Base-by-base conservation (phyloP, 2,113 vertebrate genomes). In the Dolichotis patagonum region DNA sequence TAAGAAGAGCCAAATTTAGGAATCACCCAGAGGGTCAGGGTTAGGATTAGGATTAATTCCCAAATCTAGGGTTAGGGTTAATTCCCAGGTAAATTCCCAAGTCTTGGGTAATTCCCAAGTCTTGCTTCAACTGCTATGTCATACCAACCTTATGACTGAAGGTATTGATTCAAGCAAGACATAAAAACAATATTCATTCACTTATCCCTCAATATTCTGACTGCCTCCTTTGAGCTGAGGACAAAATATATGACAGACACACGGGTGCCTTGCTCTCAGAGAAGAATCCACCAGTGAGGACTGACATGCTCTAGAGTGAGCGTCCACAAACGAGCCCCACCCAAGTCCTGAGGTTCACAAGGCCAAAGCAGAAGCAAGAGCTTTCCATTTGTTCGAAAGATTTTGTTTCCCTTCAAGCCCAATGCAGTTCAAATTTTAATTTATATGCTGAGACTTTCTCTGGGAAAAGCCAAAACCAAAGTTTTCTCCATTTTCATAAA, bases 381-480 rank as follows among this genome's bases (percentile, higher is more conserved):
- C 20, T 73, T 87, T 85, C 49, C 80, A 43, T 65, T 49, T 80
- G 32, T 82, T 58, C 80, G 63, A 83, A 13, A 86, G 32, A 58
- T 38, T 75, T 28, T 83, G 26, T 80, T 35, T 92, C 43, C 20
- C 41, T 52, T 93, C 71, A 62, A 20, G 46, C 20, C 49, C 63
- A 82, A 3, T 20, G 14, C 11, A 81, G 77, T 65, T 78, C 62
- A 77, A 0, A 52, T 24, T 41, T 83, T 82, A 92, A 84, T 75
- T 80, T 80, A 90, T 6, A 54, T 71, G n/a, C 43, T 16, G 62
- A 95, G 24, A 90, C 43, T 77, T 85, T 56, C 19, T 43, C 38
- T 73, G 10, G 60, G n/a, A 93, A 83, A 81, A 88, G n/a, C 1
- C 87, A 94, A 88, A 91, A 58, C 28, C 28, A 95, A 94, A 88